phyloP scores from a whole-genome alignment of 2,797 vertebrate species.

The Anniella stebbinsi region DNA sequence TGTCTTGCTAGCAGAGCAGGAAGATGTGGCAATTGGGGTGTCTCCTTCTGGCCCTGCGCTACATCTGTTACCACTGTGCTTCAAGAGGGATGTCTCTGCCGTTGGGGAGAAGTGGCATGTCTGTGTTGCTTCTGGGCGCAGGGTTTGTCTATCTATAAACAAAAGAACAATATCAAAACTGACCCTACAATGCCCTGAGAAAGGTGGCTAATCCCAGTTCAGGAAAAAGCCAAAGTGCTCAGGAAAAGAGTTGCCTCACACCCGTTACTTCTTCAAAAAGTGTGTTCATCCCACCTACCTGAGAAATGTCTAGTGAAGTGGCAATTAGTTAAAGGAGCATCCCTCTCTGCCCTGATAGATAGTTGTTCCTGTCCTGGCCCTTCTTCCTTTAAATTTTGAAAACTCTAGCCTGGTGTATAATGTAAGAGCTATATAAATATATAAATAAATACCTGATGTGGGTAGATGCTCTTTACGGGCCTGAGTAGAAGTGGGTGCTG shows the following conservation, averaged over 20 bases:
- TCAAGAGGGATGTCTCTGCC: not conserved
- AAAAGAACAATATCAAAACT: not conserved
- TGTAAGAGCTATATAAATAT: not conserved
- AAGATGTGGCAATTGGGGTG: not conserved
- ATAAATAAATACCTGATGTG: not conserved
- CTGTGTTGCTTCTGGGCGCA: not conserved
- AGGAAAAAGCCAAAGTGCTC: not conserved
- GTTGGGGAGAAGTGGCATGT: no score
- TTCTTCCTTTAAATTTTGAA: not conserved
- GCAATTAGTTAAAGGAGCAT: not conserved
- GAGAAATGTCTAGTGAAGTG: not conserved
- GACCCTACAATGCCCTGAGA: not conserved
- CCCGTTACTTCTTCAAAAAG: not conserved
- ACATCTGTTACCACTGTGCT: not conserved
- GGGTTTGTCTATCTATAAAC: not conserved
- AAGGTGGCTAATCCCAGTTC: not conserved
- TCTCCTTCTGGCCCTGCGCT: not conserved
- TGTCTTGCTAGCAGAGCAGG: not conserved
- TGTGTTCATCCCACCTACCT: not conserved
- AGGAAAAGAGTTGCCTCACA: not conserved
- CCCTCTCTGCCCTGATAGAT: not conserved
- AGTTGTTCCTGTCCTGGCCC: not conserved
- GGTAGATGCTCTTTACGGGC: not conserved
- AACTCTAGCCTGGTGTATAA: not conserved
- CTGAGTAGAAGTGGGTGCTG: not conserved